A percentile compares a stretch with the other conserved stretches of the same genome.
phyloP scores from a whole-genome alignment of 2,113 vertebrate species.

The Excalfactoria chinensis region DNA sequence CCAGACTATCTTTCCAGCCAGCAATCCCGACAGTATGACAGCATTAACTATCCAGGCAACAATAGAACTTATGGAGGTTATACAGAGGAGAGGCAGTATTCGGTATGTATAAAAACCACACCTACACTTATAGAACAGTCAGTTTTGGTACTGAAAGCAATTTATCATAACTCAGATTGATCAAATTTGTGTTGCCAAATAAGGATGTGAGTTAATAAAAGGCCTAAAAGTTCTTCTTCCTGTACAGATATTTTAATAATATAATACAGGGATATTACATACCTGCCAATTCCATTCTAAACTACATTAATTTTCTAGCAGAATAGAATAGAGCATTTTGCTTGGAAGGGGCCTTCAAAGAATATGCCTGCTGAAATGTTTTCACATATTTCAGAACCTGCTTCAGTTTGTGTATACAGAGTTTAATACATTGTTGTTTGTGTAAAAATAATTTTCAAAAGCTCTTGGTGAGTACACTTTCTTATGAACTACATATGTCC shows the following conservation, averaged over 20 bases:
- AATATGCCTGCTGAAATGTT: not conserved
- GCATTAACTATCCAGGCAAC: not conserved
- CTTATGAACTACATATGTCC: not conserved
- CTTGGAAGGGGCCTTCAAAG: not conserved
- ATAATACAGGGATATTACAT: not conserved
- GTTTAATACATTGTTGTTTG: not conserved
- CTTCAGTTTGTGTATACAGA: not conserved
- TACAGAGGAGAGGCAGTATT: not conserved
- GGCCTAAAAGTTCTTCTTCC: not conserved
- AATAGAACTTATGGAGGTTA: not conserved
- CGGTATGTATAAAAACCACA: not conserved
- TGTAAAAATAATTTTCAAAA: not conserved
- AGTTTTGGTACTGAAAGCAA: not conserved
- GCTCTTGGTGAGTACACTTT: not conserved
- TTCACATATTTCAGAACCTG: not conserved
- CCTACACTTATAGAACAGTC: not conserved
- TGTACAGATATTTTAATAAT: not conserved
- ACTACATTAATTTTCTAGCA: not conserved
- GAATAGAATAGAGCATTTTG: not conserved
- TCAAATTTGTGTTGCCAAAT: not conserved
- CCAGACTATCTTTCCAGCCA: not conserved
- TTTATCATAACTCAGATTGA: not conserved
- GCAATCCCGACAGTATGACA: fast-evolving
- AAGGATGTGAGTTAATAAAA: not conserved
- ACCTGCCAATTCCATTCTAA: not conserved